These are phyloP conservation scores for Homarus gammarus DNA, from an alignment of 2,888 invertebrate species.

Conservation along the genomic window DNA sequence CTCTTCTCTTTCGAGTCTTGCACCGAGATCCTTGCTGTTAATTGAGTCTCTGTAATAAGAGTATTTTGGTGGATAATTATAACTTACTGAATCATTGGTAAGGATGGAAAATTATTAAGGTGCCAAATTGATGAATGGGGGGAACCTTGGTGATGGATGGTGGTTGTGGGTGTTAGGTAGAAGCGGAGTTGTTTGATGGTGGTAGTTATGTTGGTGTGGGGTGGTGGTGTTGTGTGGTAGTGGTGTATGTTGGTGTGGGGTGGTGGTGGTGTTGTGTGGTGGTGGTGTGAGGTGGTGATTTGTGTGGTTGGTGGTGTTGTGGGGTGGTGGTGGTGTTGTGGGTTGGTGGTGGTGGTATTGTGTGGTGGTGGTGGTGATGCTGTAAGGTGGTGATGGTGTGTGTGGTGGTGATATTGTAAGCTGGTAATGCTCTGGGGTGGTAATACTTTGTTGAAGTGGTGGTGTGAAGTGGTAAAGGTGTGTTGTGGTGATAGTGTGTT, in stretches of 20 bases:
- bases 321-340: no score
- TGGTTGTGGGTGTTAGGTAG: not conserved
- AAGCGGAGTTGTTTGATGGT: not conserved
- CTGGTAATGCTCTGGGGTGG: no score
- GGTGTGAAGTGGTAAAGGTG: no score
- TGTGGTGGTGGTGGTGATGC: no score
- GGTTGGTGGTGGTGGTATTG: no score
- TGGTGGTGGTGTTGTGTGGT: not conserved
- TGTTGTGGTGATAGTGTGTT: no score
- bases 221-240: not conserved
- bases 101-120: slow-evolving; percentile 21
- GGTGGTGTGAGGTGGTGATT: not conserved
- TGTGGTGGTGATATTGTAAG: no score
- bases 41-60: slow-evolving; percentile 13
- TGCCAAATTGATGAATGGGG: slow-evolving; percentile 26
- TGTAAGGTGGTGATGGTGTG: no score
- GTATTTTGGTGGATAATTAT: slow-evolving; percentile 35
- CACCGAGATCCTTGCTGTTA: not conserved
- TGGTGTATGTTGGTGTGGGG: not conserved
- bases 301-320: not conserved
- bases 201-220: not conserved
- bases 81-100: slow-evolving; percentile 32
- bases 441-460: no score
- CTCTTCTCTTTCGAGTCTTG: not conserved
- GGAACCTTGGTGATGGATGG: not conserved